A percentile compares a stretch with the other conserved stretches of the same genome.
Evolutionary conservation across 2,888 invertebrate genomes (phyloP).

Genomic region (Chamaedrilus cognettii): DNA sequence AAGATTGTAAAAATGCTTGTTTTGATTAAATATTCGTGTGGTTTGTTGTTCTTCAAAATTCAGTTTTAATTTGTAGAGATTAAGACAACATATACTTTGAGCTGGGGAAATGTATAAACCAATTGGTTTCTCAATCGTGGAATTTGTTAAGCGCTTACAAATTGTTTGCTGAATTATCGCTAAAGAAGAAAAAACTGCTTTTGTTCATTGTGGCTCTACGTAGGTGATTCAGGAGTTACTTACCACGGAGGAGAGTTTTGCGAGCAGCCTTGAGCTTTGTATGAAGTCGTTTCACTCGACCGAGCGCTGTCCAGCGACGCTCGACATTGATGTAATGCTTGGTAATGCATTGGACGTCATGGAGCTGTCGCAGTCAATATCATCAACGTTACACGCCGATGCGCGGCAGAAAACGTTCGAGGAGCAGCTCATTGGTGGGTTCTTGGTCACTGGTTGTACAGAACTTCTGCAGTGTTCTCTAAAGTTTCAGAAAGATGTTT

Average conservation of each 20-base stretch:
- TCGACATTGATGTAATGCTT: conserved; percentile 63
- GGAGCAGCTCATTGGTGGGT: conserved; percentile 58
- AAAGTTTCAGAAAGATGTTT: too few relatives aligned
- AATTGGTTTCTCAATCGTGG: too few relatives aligned
- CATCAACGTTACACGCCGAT: conserved; percentile 57
- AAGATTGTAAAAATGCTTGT: too few relatives aligned
- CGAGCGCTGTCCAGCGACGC: conserved; percentile 1
- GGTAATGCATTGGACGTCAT: conserved; percentile 65
- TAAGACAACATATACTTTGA: neutral
- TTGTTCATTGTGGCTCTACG: too few relatives aligned
- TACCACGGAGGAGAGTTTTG: conserved; percentile 66
- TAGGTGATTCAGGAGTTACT: conserved; percentile 62
- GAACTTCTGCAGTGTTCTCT: too few relatives aligned
- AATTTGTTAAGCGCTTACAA: too few relatives aligned
- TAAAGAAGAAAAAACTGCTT: too few relatives aligned
- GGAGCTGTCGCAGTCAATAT: conserved; percentile 60
- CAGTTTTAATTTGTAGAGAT: neutral
- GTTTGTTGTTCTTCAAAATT: too few relatives aligned
- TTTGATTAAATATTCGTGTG: too few relatives aligned
- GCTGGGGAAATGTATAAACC: too few relatives aligned
- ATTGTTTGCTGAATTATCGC: too few relatives aligned
- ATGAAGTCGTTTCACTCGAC: conserved; percentile 61
- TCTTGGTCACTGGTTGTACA: neutral
- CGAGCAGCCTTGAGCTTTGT: conserved; percentile 63
- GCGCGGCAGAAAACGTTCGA: conserved; percentile 61